Evolutionary conservation across 2,888 invertebrate species (phyloP), one percentile per base, ranked within the genome.

Genomic region (Carpatolechia fugitivella): DNA sequence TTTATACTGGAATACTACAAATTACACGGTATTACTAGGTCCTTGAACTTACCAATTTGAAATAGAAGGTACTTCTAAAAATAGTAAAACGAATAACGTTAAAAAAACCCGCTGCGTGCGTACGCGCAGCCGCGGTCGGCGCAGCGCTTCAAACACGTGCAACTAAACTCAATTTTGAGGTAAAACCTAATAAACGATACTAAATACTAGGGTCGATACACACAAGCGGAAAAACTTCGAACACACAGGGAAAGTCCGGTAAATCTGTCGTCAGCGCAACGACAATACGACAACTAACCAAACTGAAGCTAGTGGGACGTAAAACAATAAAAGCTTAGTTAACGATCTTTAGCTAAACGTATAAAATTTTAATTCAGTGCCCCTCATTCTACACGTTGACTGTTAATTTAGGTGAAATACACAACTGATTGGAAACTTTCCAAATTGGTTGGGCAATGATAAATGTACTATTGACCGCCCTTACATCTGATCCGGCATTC

Each of bases 371-470:
- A 46, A 44, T 30, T 38, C 24, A 18, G 36, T 38, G 20, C 40
- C 20, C 35, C 33, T 33, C 46, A 47, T 14, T 56, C 30, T 54
- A 52, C 14, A 56, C 35, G 8, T 36, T n/a, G 14, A 18, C 41
- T 31, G 46, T 18, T 29, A 52, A 57, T 54, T 54, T 54, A 54
- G 20, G 49, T 35, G 48, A 55, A 55, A 55, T 54, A 67, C 65
- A 70, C 74, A 76, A 74, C 72, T 67, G 65, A 65, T 83, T 85
- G 85, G 84, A 79, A 57, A 56, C 60, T 56, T 57, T 81, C 85
- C 85, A 85, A 85, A 80, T 77, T 65, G 74, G 70, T 66, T 67
- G 61, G 69, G 74, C 65, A 69, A 66, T 81, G 79, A 84, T 76
- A 72, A 76, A 81, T 78, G 73, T 69, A 65, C 66, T 72, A 66